These are phyloP conservation scores for Calcarius lapponicus DNA, from an alignment of 2,797 vertebrate species.

Conservation along the genomic window DNA sequence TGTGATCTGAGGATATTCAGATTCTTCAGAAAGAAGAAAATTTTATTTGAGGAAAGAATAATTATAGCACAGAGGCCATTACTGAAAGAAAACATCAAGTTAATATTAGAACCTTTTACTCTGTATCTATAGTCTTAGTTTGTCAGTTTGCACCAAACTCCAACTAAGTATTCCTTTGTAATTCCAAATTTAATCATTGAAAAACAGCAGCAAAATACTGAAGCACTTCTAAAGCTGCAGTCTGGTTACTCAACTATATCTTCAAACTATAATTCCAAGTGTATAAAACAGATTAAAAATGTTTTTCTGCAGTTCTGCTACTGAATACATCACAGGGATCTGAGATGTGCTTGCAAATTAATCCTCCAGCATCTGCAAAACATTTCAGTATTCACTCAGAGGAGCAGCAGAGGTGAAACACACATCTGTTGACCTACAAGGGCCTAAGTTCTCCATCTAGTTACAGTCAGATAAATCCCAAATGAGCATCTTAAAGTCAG, in stretches of 20 bases:
- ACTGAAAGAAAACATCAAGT: not conserved
- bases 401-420: constrained; percentile 15
- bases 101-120: not conserved
- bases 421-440: constrained; percentile 40
- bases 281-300: not conserved
- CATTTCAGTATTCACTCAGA: not conserved
- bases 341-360: not conserved
- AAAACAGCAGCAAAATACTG: not conserved
- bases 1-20: not conserved
- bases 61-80: not conserved
- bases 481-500: constrained; percentile 20
- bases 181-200: not conserved
- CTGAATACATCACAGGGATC: not conserved
- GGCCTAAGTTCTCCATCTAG: not conserved
- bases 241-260: not conserved
- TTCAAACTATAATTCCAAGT: not conserved
- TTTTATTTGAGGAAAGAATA: not conserved
- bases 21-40: not conserved
- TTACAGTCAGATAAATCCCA: constrained; percentile 22
- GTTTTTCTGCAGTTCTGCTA: not conserved
- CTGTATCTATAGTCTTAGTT: not conserved
- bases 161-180: not conserved
- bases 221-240: not conserved
- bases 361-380: not conserved
- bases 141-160: not conserved